phyloP scores from a whole-genome alignment of 1,140 invertebrate genomes.

The Atopsyche davidsoni region DNA sequence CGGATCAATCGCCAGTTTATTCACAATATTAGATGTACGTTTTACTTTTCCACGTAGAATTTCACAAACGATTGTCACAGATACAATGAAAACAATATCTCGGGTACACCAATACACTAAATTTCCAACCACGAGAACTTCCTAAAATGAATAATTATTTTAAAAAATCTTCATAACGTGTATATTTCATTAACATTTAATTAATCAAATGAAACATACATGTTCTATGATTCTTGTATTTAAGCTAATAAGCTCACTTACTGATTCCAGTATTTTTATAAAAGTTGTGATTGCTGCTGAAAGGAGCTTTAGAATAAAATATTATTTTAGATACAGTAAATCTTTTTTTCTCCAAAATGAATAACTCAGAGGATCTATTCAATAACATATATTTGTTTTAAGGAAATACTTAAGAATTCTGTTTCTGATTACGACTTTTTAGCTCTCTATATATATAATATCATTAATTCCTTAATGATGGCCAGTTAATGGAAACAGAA shows the following conservation, averaged over 20 bases:
- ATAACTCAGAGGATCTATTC: too few relatives aligned
- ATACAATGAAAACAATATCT: not conserved
- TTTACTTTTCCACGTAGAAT: not conserved
- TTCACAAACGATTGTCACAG: not conserved
- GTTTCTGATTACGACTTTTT: too few relatives aligned
- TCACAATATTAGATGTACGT: not conserved
- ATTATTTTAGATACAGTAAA: too few relatives aligned
- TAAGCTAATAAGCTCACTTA: too few relatives aligned
- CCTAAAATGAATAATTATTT: not conserved
- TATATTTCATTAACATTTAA: not conserved
- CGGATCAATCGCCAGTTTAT: not conserved
- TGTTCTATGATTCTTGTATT: too few relatives aligned
- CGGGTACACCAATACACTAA: not conserved
- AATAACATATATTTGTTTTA: too few relatives aligned
- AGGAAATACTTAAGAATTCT: too few relatives aligned
- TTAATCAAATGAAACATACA: not conserved
- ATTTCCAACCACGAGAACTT: not conserved
- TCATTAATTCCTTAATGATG: too few relatives aligned
- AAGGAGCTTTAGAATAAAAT: not conserved
- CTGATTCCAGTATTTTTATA: not conserved
- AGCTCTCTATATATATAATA: too few relatives aligned
- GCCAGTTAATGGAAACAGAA: not conserved
- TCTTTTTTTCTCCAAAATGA: too few relatives aligned
- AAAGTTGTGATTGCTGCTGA: too few relatives aligned
- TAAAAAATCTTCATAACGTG: not conserved